Conservation (phyloP, 1,140 invertebrate genomes). For the Acromyrmex heyeri region DNA sequence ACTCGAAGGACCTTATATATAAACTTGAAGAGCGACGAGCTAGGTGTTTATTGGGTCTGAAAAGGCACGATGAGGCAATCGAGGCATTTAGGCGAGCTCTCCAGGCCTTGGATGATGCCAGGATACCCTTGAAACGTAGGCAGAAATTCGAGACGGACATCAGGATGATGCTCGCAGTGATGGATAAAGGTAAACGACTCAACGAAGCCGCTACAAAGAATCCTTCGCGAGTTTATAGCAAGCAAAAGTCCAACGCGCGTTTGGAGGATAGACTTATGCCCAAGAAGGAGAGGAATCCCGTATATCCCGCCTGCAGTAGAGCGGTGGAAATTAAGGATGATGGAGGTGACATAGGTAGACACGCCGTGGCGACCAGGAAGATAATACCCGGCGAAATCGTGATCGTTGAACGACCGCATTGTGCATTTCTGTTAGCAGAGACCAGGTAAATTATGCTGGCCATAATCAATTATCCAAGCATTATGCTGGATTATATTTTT, state of each 20-base stretch:
- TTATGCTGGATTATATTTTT: not conserved
- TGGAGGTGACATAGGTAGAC: constrained; percentile 87
- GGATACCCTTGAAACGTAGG: constrained; percentile 89
- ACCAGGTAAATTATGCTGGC: constrained; percentile 85
- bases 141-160: constrained; percentile 90
- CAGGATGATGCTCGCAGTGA: constrained; percentile 91
- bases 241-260: constrained; percentile 79
- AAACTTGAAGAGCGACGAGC: constrained; percentile 93
- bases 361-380: constrained; percentile 89
- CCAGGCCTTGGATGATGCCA: constrained; percentile 89
- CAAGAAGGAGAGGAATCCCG: constrained; percentile 82
- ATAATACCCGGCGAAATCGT: constrained; percentile 90
- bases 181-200: constrained; percentile 87
- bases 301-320: constrained; percentile 88
- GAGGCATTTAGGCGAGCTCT: constrained; percentile 89
- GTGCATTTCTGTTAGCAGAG: constrained; percentile 91
- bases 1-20: constrained; percentile 91
- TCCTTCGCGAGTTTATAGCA: constrained; percentile 73
- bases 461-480: too few species aligned
- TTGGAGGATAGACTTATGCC: constrained; percentile 66
- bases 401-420: constrained; percentile 91
- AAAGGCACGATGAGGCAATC: constrained; percentile 90
- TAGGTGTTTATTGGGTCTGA: constrained; percentile 91
- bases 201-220: constrained; percentile 78
- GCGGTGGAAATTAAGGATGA: constrained; percentile 87